These are phyloP conservation scores for Megalonaias nervosa DNA, from an alignment of 1,140 invertebrate species.

Conservation along the genomic window DNA sequence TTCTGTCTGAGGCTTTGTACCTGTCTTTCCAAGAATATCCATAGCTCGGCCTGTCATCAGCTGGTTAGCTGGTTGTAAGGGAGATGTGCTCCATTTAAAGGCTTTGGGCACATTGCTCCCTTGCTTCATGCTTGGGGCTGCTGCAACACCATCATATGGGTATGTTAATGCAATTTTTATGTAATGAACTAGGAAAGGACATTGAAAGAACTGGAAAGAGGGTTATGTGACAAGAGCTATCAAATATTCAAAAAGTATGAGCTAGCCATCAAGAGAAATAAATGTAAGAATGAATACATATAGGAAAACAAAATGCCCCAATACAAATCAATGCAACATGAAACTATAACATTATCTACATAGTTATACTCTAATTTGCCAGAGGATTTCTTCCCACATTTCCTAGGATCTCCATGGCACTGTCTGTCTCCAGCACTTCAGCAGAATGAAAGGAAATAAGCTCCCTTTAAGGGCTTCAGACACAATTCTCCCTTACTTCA, in stretches of 20 bases:
- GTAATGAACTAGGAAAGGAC: background rate
- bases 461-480: too few species aligned
- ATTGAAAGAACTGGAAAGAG: background rate
- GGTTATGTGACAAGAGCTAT: slow-evolving; percentile 5
- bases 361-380: background rate
- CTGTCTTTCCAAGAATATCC: slow-evolving; percentile 59
- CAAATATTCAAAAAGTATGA: too few species aligned
- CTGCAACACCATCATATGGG: too few species aligned
- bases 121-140: too few species aligned
- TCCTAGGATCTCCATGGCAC: slow-evolving; percentile 66
- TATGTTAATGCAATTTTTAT: too few species aligned
- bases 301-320: too few species aligned
- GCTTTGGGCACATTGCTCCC: too few species aligned
- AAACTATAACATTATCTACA: background rate
- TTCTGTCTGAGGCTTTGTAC: too few species aligned
- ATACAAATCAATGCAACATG: background rate
- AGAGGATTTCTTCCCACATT: background rate
- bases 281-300: too few species aligned
- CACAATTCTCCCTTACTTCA: too few species aligned
- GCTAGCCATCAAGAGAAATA: too few species aligned
- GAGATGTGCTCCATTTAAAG: too few species aligned
- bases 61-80: slow-evolving; percentile 36
- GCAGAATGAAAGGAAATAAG: slow-evolving; percentile 25
- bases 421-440: slow-evolving; percentile 50
- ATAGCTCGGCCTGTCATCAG: slow-evolving; percentile 60